Conservation (phyloP, 2,888 invertebrate species). For the Sisyra terminalis region DNA sequence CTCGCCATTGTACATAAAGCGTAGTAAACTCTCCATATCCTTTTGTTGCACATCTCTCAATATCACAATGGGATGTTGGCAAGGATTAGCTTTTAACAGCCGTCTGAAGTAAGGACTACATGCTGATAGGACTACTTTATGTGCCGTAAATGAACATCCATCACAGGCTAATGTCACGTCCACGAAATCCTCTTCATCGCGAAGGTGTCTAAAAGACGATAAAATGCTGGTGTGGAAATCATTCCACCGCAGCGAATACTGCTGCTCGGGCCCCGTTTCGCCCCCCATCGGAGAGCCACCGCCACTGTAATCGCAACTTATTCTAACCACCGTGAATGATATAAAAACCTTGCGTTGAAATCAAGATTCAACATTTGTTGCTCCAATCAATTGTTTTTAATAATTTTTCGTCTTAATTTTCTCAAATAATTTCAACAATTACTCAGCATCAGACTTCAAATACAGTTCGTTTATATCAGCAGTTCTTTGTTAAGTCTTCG, state of each 20-base stretch:
- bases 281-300: constrained; percentile 40
- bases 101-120: constrained; percentile 86
- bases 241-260: constrained; percentile 88
- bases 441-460: background rate
- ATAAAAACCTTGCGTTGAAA: background rate
- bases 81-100: constrained; percentile 76
- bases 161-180: constrained; percentile 88
- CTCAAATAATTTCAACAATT: background rate
- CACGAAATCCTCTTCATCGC: constrained; percentile 84
- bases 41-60: constrained; percentile 70
- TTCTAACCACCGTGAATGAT: constrained; percentile 11
- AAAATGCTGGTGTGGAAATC: constrained; percentile 86
- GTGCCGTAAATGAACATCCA: constrained; percentile 74
- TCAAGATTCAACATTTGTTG: constrained; percentile 4
- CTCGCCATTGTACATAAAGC: constrained; percentile 87
- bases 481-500: background rate
- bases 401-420: background rate
- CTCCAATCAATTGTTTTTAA: background rate
- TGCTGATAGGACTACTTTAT: constrained; percentile 79
- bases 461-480: background rate
- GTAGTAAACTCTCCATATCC: constrained; percentile 72
- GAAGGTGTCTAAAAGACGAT: constrained; percentile 72
- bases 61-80: constrained; percentile 81
- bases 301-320: constrained; percentile 7
- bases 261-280: constrained; percentile 52